Conservation (phyloP, 2,113 vertebrate species). For the Echinops telfairi region DNA sequence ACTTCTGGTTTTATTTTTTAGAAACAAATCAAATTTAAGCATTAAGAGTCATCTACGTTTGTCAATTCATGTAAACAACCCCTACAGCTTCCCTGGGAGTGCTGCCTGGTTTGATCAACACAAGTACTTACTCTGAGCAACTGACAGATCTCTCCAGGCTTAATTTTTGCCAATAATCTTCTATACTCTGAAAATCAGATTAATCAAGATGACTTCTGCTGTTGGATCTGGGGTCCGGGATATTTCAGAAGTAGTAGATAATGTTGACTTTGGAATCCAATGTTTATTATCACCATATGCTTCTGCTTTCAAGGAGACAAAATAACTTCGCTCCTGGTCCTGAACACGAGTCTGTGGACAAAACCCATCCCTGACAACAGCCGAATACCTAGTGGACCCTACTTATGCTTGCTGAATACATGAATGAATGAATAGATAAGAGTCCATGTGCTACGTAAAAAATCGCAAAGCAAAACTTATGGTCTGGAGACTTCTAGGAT, state of each 20-base stretch:
- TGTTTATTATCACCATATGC: not conserved
- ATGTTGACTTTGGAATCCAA: constrained; percentile 27
- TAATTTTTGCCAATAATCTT: constrained; percentile 18
- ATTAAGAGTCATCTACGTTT: constrained; percentile 56
- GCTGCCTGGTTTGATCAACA: not conserved
- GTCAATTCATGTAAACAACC: constrained; percentile 52
- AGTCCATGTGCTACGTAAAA: constrained; percentile 46
- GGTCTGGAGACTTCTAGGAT: constrained; percentile 27
- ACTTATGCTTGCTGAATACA: not conserved
- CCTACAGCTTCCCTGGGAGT: not conserved
- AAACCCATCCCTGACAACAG: not conserved
- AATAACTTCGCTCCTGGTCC: not conserved
- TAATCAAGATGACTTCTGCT: constrained; percentile 23
- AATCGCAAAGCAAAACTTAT: not conserved
- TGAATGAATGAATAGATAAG: constrained; percentile 30
- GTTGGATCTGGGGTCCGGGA: not conserved
- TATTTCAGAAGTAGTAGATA: constrained; percentile 39
- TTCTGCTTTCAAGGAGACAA: constrained; percentile 12
- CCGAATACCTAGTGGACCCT: not conserved
- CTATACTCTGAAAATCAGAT: constrained; percentile 7
- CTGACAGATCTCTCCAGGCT: constrained; percentile 16
- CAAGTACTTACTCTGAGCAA: not conserved
- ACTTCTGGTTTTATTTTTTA: constrained; percentile 66
- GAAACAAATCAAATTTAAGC: constrained; percentile 64
- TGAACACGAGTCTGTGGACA: not conserved